phyloP scores from a whole-genome alignment of 2,113 vertebrate genomes.

The Cardinalis cardinalis region DNA sequence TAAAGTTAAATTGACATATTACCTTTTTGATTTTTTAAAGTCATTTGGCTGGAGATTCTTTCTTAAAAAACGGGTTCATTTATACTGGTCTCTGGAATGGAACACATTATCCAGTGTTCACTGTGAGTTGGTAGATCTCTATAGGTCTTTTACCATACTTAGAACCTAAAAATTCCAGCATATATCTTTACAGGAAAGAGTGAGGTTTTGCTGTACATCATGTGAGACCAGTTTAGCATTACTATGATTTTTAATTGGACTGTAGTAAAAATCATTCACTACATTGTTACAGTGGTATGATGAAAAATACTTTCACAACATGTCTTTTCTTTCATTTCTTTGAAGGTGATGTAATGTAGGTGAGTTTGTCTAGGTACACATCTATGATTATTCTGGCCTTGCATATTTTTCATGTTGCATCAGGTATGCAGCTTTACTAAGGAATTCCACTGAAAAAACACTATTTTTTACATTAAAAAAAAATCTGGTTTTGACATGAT shows the following conservation, averaged over 20 bases:
- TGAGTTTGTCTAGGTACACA: neutral
- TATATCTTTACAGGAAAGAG: neutral
- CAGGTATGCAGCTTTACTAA: neutral
- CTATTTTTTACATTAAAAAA: neutral
- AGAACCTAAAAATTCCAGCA: neutral
- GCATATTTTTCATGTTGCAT: neutral
- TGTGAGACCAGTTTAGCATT: neutral
- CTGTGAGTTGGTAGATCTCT: neutral
- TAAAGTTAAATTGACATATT: neutral
- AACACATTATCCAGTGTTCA: neutral
- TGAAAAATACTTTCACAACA: neutral
- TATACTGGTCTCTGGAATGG: neutral
- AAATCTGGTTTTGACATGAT: neutral
- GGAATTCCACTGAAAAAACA: neutral
- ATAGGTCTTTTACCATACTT: neutral
- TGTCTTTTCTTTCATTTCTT: slow-evolving; percentile 11
- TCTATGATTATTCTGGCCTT: neutral
- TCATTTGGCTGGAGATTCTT: neutral
- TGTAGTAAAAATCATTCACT: slow-evolving; percentile 41
- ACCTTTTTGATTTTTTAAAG: neutral
- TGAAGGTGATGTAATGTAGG: neutral
- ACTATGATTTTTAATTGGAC: neutral
- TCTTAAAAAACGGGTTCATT: neutral
- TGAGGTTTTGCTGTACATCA: neutral
- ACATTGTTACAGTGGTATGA: slow-evolving; percentile 10